phyloP scores from a whole-genome alignment of 2,888 invertebrate species.

The Eupithecia centaureata region DNA sequence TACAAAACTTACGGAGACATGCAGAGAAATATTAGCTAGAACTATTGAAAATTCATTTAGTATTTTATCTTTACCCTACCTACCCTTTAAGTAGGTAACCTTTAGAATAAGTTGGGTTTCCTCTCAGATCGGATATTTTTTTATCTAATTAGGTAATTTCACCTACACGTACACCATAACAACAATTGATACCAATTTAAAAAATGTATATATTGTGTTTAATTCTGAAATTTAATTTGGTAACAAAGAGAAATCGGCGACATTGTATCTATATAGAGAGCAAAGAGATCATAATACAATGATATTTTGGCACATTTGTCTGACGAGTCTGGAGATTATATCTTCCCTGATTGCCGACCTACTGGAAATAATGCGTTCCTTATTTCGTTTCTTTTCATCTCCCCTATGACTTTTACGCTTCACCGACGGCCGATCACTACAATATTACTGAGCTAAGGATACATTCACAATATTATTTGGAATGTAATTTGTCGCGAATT shows the following conservation, averaged over 20 bases:
- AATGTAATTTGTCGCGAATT: slow-evolving; percentile 58
- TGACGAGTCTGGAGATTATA: slow-evolving; percentile 60
- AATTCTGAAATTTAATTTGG: not conserved
- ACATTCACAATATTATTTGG: slow-evolving; percentile 60
- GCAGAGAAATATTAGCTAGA: not conserved
- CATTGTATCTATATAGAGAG: slow-evolving; percentile 8
- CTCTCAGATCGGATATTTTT: not conserved
- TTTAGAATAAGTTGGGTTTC: not conserved
- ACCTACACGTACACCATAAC: not conserved
- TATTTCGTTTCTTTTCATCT: slow-evolving; percentile 55
- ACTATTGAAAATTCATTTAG: not conserved
- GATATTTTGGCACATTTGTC: slow-evolving; percentile 56
- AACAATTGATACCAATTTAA: too few relatives aligned
- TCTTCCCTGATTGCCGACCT: slow-evolving; percentile 63
- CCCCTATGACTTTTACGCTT: slow-evolving; percentile 57
- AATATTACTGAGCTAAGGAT: slow-evolving; percentile 55
- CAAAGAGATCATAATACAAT: slow-evolving; percentile 34
- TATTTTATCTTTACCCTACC: too few relatives aligned
- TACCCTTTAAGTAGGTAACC: too few relatives aligned
- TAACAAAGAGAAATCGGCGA: not conserved
- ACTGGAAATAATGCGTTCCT: slow-evolving; percentile 66
- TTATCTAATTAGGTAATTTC: not conserved
- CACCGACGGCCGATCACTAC: slow-evolving; percentile 53
- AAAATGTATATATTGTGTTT: too few relatives aligned
- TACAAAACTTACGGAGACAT: not conserved